Evolutionary conservation across 2,797 vertebrate species (phyloP), one percentile per base, ranked within the genome.

Genomic region (Xyrichtys novacula): DNA sequence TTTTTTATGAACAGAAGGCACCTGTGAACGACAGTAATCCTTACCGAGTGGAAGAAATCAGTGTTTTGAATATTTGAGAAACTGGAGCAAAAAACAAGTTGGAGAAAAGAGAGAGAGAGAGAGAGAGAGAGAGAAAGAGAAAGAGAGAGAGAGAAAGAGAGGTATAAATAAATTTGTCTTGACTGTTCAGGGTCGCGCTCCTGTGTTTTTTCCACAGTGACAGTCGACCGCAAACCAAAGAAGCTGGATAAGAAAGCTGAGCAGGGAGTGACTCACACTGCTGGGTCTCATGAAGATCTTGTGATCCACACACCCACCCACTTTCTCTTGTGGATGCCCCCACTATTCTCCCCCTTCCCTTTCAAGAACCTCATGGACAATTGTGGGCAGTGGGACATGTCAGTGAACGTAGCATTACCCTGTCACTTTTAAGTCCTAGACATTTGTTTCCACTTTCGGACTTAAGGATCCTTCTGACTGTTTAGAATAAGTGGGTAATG

Each of bases 241-340:
- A 55, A 49, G 31, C 1, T 0, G 64, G 57, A 56, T 52, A 17
- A 34, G 11, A 83, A 29, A 64, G 55, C 61, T 50, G 65, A 66
- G 44, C 29, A 15, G 38, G 34, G 53, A 80, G 46, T 34, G 60
- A 76, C 54, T 82, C 65, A 62, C 43, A 10, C 20, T 42, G 25
- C 29, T 73, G 5, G 1, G 25, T 74, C 74, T 74, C 81, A 79
- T 84, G 77, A 29, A 66, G 69, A 73, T 81, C 85, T 80, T 85
- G 80, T 91, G 85, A 71, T 76, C 34, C 54, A 55, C 40, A 63
- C 63, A 17, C 49, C 53, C 60, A 66, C 65, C 9, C 57, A 19
- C 4, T 48, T 42, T 57, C 49, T 56, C 48, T 16, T 50, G 6
- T 55, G 14, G 14, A 38, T 66, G 42, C 34, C 23, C 44, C 26